Conservation (phyloP, 2,797 vertebrate genomes). For the Syngnathus acus region DNA sequence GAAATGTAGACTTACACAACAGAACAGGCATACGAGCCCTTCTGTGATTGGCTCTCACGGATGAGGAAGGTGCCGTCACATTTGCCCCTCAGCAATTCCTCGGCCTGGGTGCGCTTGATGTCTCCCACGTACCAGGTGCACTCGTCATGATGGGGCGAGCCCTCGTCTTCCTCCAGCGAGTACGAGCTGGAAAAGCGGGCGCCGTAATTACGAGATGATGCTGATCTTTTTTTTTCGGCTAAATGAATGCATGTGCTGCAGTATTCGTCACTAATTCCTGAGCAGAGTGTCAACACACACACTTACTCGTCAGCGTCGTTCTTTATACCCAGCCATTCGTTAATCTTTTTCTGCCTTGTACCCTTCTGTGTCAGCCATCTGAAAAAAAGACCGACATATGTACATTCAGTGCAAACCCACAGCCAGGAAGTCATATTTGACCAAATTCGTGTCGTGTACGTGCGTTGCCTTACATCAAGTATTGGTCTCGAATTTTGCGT, state of each 20-base stretch:
- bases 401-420: background rate
- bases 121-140: slow-evolving; percentile 89
- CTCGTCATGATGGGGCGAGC: slow-evolving; percentile 80
- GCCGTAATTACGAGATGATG: background rate
- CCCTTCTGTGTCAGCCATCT: slow-evolving; percentile 99
- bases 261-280: background rate
- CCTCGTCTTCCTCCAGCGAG: slow-evolving; percentile 80
- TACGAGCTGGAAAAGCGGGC: slow-evolving; percentile 68
- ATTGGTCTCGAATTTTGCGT: slow-evolving; percentile 95
- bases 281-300: background rate
- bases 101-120: slow-evolving; percentile 84
- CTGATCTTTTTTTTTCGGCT: background rate
- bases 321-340: slow-evolving; percentile 95
- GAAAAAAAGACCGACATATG: slow-evolving; percentile 28
- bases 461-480: slow-evolving; percentile 83
- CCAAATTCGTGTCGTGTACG: background rate
- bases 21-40: slow-evolving; percentile 88
- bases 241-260: slow-evolving; percentile 5
- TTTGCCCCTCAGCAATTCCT: slow-evolving; percentile 84
- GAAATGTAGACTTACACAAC: slow-evolving; percentile 78
- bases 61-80: slow-evolving; percentile 89
- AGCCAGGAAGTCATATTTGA: background rate
- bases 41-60: slow-evolving; percentile 86
- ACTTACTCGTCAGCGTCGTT: slow-evolving; percentile 95
- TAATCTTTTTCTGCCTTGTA: slow-evolving; percentile 92